These are phyloP conservation scores for Carollia perspicillata DNA, from an alignment of 2,113 vertebrate genomes.

Conservation along the genomic window DNA sequence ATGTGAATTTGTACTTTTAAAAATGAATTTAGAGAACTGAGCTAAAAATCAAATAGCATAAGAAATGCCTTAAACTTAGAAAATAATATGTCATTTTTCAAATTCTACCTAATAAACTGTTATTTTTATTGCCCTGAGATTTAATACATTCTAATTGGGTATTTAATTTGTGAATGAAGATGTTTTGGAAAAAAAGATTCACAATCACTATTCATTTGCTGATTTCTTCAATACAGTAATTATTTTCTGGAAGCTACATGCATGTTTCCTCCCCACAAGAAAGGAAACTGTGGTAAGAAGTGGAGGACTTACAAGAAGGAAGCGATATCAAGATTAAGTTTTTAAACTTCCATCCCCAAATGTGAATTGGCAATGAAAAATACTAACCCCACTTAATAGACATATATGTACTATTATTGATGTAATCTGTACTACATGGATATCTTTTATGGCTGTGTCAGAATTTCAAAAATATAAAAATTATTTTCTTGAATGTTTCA, in stretches of 20 bases:
- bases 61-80: not conserved
- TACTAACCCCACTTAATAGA: not conserved
- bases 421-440: not conserved
- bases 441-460: not conserved
- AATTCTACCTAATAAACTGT: not conserved
- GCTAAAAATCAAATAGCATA: not conserved
- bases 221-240: not conserved
- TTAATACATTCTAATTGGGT: not conserved
- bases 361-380: not conserved
- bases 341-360: not conserved
- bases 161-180: not conserved
- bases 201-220: not conserved
- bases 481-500: constrained; percentile 30
- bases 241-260: not conserved
- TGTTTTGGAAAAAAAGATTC: not conserved
- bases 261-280: rapidly evolving
- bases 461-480: constrained; percentile 5
- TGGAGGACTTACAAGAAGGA: not conserved
- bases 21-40: not conserved
- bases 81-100: not conserved
- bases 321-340: not conserved
- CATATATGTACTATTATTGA: not conserved
- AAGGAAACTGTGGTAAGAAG: not conserved
- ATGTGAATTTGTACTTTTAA: not conserved
- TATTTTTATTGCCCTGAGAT: not conserved